These are phyloP conservation scores for Trissolcus brochymenae DNA, from an alignment of 2,888 invertebrate species.

Conservation along the genomic window DNA sequence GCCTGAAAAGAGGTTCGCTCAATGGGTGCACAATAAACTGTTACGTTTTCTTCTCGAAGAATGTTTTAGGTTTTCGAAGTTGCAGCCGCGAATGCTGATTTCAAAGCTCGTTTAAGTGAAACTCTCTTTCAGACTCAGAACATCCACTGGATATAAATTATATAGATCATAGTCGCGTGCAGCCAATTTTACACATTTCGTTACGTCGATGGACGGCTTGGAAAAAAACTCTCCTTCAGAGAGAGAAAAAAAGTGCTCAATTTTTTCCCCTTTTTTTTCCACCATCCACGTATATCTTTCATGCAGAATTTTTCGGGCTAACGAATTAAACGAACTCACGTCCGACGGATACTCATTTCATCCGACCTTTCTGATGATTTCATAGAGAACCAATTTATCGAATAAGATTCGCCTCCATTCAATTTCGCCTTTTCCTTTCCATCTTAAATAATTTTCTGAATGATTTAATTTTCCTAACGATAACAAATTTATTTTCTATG, in stretches of 20 bases:
- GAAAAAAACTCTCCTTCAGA: background rate
- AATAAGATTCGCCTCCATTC: no score
- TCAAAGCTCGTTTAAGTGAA: constrained; percentile 51
- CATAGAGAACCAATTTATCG: no score
- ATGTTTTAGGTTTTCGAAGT: constrained; percentile 51
- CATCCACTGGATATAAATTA: constrained; percentile 35
- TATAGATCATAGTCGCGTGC: constrained; percentile 27
- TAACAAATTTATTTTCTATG: no score
- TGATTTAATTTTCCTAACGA: no score
- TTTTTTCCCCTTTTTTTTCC: no score
- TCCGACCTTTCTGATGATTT: no score
- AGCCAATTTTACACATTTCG: constrained; percentile 17
- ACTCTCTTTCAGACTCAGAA: constrained; percentile 36
- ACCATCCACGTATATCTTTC: constrained; percentile 7
- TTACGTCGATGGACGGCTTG: background rate
- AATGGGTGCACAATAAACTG: constrained; percentile 22
- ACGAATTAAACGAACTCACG: constrained; percentile 1
- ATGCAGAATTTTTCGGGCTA: constrained; percentile 5
- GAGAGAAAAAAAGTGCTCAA: no score
- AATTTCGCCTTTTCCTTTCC: no score
- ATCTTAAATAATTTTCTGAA: no score
- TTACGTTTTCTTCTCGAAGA: constrained; percentile 35
- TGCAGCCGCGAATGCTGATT: constrained; percentile 40
- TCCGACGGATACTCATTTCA: no score
- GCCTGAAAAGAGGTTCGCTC: constrained; percentile 31